These are phyloP conservation scores for Helicoverpa zea DNA, from an alignment of 1,140 invertebrate genomes.

Conservation along the genomic window DNA sequence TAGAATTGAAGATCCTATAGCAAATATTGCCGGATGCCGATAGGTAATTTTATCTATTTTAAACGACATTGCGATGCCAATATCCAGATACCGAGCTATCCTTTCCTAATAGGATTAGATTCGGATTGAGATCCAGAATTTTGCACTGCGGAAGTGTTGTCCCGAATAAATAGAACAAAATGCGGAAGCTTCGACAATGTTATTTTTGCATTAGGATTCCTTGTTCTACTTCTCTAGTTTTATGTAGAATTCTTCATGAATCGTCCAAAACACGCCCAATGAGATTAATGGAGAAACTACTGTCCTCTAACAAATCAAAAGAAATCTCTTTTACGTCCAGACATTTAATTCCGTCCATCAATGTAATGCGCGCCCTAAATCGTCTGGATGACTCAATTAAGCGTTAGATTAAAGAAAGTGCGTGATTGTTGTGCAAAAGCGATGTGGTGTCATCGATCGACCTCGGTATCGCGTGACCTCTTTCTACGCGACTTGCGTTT, in stretches of 20 bases:
- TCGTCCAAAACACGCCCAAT: background rate
- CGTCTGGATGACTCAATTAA: slow-evolving; percentile 38
- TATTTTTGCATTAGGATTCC: background rate
- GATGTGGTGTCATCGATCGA: slow-evolving; percentile 43
- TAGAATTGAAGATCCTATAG: background rate
- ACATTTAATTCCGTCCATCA: slow-evolving; percentile 26
- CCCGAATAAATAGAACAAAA: slow-evolving; percentile 12
- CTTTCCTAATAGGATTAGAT: slow-evolving; percentile 22
- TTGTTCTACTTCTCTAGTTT: background rate
- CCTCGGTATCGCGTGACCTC: slow-evolving; percentile 40
- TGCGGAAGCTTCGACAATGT: background rate
- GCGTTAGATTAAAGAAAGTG: slow-evolving; percentile 47
- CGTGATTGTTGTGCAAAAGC: slow-evolving; percentile 44
- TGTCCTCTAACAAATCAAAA: slow-evolving; percentile 8
- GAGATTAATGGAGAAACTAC: background rate
- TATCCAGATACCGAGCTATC: slow-evolving; percentile 9
- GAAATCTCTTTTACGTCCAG: slow-evolving; percentile 13
- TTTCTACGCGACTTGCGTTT: background rate
- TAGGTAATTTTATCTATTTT: background rate
- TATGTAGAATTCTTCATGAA: background rate
- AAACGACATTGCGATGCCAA: background rate
- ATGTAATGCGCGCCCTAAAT: slow-evolving; percentile 31
- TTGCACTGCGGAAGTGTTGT: slow-evolving; percentile 18
- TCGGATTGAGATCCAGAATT: slow-evolving; percentile 27
- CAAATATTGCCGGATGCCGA: background rate